These are phyloP conservation scores for Drosophila trapezifrons DNA, from an alignment of 1,140 invertebrate genomes.

Conservation along the genomic window DNA sequence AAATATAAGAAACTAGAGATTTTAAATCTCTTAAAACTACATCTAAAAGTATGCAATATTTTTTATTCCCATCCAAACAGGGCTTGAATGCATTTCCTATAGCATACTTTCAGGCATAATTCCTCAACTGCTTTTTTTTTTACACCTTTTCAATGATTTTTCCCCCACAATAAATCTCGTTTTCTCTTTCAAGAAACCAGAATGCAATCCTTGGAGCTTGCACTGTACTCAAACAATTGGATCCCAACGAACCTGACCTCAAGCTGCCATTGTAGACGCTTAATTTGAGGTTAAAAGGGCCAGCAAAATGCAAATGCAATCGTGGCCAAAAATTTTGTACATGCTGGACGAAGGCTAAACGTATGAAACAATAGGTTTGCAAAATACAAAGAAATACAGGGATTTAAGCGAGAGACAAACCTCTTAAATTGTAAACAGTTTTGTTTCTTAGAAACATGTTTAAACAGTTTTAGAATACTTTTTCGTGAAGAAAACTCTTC, in stretches of 20 bases:
- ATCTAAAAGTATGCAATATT: too few species aligned
- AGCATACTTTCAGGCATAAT: too few species aligned
- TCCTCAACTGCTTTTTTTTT: too few species aligned
- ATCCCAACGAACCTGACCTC: constrained; percentile 47
- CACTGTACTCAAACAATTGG: constrained; percentile 32
- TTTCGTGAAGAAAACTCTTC: too few species aligned
- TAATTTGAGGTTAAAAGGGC: constrained; percentile 66
- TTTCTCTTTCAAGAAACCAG: too few species aligned
- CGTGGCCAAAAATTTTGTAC: constrained; percentile 18
- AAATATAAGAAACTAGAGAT: neutral
- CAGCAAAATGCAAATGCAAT: constrained; percentile 19
- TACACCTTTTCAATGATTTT: neutral
- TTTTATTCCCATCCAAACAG: too few species aligned
- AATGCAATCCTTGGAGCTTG: neutral
- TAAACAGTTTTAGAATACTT: too few species aligned
- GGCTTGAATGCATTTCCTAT: too few species aligned
- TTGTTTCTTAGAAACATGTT: too few species aligned
- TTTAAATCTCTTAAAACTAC: neutral
- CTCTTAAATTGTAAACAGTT: too few species aligned
- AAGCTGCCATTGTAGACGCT: constrained; percentile 69
- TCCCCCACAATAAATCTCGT: too few species aligned
- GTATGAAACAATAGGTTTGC: constrained; percentile 9
- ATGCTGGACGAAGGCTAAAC: constrained; percentile 5
- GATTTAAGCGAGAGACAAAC: neutral
- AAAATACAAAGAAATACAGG: neutral